Evolutionary conservation across 1,140 invertebrate genomes (phyloP), one percentile per base, ranked within the genome.

Genomic region (Himalopsyche phryganea): DNA sequence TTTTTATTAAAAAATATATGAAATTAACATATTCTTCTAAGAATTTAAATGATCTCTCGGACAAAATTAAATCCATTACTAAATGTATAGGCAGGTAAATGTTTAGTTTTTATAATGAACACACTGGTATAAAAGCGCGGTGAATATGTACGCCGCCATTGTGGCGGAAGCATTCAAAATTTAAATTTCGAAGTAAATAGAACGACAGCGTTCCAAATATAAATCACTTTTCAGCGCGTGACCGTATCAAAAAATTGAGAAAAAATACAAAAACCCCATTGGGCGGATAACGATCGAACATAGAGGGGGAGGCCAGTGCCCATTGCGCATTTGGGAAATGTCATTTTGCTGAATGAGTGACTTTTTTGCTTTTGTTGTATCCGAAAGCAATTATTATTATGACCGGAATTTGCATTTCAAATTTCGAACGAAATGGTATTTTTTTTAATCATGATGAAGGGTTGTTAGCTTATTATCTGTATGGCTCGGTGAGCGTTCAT

Each of bases 171-270:
- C 20, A 28, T 33, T 49, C 47, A 20, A 49, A 33, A 49, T 49
- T 49, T 13, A 49, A 49, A 49, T 49, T 49, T 18, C 13, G n/a
- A 35, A 33, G 20, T 33, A 28, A 49, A 49, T 33, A 20, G 47
- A 49, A 49, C 47, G 47, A 49, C 47, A 49, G 6, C 47, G 47
- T 49, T 49, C 17, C 47, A 28, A 14, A 49, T 49, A 49, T 49
- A 49, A 49, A 49, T 49, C 47, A 49, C 13, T 49, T 49, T 33
- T 13, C 9, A 33, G 19, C 28, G 13, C 47, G 47, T 49, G 47
- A 32, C 28, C 13, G 47, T 13, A 49, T 20, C 5, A 32, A 49
- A 45, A 45, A 45, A 45, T 45, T 49, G 5, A 28, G 47, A 33
- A 49, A 33, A 49, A 49, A 49, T 33, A 28, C 20, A 49, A 49